Percentiles rank a stretch among this genome's conserved stretches.
phyloP scores from a whole-genome alignment of 2,888 invertebrate genomes.

The Nycteola revayana region DNA sequence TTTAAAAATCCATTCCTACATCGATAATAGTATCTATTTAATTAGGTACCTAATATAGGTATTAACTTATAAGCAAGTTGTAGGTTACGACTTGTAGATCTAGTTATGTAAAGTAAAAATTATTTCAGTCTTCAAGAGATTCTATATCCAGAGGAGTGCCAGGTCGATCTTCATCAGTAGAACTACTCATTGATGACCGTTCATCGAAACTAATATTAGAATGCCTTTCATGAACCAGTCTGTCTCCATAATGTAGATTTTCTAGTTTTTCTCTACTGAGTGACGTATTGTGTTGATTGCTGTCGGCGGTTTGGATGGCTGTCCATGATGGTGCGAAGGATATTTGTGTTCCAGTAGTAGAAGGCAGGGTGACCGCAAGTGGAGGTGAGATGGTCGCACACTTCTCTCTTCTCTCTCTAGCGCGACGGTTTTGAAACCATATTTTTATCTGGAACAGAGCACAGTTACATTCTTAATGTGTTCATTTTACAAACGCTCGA shows the following conservation, averaged over 20 bases:
- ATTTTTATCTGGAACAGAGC: constrained; percentile 79
- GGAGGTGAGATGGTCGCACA: constrained; percentile 56
- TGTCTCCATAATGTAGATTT: neutral
- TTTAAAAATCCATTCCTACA: too few relatives aligned
- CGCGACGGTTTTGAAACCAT: constrained; percentile 92
- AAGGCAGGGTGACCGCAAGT: constrained; percentile 54
- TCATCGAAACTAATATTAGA: neutral
- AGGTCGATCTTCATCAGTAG: constrained; percentile 38
- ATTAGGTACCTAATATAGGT: too few relatives aligned
- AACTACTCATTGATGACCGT: constrained; percentile 19
- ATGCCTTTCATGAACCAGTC: neutral
- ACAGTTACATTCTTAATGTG: neutral
- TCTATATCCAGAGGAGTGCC: constrained; percentile 63
- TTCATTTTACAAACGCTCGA: too few relatives aligned
- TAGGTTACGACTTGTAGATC: too few relatives aligned
- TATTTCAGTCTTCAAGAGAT: constrained; percentile 44
- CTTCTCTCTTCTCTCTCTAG: constrained; percentile 87
- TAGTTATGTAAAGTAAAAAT: too few relatives aligned
- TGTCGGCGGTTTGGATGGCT: constrained; percentile 1
- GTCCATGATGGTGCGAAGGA: constrained; percentile 15
- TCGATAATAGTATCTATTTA: too few relatives aligned
- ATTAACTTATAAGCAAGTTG: too few relatives aligned
- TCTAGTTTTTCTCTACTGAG: too few relatives aligned
- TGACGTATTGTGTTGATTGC: too few relatives aligned
- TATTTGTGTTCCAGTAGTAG: constrained; percentile 38